Percentiles rank a stretch among this genome's conserved stretches.
Evolutionary conservation across 2,113 vertebrate genomes (phyloP).

Genomic region (Cryptomyrus ogoouensis): DNA sequence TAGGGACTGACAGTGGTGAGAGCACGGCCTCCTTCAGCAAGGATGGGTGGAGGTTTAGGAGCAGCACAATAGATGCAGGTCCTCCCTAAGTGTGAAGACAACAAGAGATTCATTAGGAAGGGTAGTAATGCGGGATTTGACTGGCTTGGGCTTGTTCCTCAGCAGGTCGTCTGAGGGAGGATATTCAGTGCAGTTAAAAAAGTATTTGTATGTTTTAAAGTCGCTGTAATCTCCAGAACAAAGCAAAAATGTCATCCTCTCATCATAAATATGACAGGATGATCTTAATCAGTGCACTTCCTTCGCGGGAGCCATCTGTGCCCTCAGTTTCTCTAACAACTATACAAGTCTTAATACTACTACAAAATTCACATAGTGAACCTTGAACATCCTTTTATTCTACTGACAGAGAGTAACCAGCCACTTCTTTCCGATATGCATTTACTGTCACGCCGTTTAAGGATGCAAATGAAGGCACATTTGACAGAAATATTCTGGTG

Average conservation of each 20-base stretch:
- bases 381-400: neutral
- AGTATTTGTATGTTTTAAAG: slow-evolving; percentile 32
- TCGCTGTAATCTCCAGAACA: slow-evolving; percentile 36
- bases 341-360: neutral
- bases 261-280: slow-evolving; percentile 20
- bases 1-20: slow-evolving; percentile 20
- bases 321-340: neutral
- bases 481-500: neutral
- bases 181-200: slow-evolving; percentile 42
- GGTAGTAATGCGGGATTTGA: slow-evolving; percentile 34
- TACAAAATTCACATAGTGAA: neutral
- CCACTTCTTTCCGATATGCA: neutral
- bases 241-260: slow-evolving; percentile 30
- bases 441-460: neutral
- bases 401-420: neutral
- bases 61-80: slow-evolving; percentile 10
- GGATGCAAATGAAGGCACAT: neutral
- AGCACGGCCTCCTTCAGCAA: slow-evolving; percentile 11
- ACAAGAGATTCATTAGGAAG: slow-evolving; percentile 39
- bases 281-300: slow-evolving; percentile 34
- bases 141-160: slow-evolving; percentile 46
- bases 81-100: slow-evolving; percentile 21
- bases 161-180: slow-evolving; percentile 36
- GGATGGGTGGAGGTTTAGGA: neutral
- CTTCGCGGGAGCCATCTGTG: neutral